Conservation (phyloP, 2,888 invertebrate genomes). For the Aethes cnicana region DNA sequence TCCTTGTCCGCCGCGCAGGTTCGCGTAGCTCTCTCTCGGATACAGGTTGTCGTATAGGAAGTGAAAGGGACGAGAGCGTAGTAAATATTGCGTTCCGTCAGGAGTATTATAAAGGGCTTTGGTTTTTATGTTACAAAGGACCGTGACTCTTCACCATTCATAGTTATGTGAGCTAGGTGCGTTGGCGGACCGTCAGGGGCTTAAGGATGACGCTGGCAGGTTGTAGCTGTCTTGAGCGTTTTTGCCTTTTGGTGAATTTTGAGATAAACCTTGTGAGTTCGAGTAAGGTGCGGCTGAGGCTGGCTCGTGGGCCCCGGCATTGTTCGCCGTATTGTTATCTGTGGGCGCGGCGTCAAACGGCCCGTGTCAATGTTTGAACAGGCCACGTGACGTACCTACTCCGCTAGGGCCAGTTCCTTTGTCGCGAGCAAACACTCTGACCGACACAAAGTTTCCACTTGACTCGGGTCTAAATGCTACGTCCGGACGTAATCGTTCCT, state of each 20-base stretch:
- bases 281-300: conserved; percentile 40
- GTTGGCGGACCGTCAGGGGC: conserved; percentile 7
- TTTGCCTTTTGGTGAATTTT: neutral
- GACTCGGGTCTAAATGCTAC: conserved; percentile 31
- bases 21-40: conserved; percentile 60
- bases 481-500: conserved; percentile 26
- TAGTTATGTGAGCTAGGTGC: conserved; percentile 48
- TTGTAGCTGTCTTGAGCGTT: neutral
- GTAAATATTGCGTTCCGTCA: conserved; percentile 77
- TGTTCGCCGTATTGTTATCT: conserved; percentile 69
- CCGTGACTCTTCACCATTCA: conserved; percentile 68
- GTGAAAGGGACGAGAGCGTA: conserved; percentile 81
- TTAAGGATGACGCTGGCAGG: neutral
- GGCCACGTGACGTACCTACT: conserved; percentile 40
- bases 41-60: conserved; percentile 80
- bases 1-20: conserved; percentile 59
- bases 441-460: conserved; percentile 32
- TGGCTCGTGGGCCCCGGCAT: conserved; percentile 43
- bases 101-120: conserved; percentile 67
- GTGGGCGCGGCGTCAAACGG: conserved; percentile 61
- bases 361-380: conserved; percentile 65
- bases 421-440: conserved; percentile 49
- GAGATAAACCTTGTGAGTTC: conserved; percentile 10
- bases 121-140: conserved; percentile 71
- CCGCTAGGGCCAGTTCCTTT: conserved; percentile 41